Evolutionary conservation across 2,113 vertebrate species (phyloP).

Genomic region (Hypocryptadius cinnamomeus): DNA sequence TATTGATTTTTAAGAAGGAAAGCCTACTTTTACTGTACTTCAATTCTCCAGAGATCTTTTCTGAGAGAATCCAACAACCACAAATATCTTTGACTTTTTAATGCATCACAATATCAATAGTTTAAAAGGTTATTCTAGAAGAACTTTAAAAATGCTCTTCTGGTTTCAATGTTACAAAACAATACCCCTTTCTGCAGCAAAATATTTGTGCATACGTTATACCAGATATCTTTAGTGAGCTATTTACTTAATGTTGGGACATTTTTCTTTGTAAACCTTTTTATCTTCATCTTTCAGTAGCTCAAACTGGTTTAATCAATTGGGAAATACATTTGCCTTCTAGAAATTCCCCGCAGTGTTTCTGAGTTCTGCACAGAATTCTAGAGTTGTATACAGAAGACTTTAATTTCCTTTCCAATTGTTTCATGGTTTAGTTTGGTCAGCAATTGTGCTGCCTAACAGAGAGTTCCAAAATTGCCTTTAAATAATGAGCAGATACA

Average conservation of each 20-base stretch:
- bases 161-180: background rate
- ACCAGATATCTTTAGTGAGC: background rate
- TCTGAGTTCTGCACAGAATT: background rate
- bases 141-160: background rate
- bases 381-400: background rate
- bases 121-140: background rate
- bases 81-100: constrained; percentile 2
- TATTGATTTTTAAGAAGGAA: constrained; percentile 22
- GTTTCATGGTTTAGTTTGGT: background rate
- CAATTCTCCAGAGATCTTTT: background rate
- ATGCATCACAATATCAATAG: constrained; percentile 34
- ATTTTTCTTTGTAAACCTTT: background rate
- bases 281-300: background rate
- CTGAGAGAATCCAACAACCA: background rate
- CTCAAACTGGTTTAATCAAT: background rate
- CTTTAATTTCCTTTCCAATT: background rate
- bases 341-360: background rate
- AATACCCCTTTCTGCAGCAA: background rate
- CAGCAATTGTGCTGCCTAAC: background rate
- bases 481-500: background rate
- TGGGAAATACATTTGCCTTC: background rate
- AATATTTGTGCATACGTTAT: background rate
- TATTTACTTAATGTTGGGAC: background rate
- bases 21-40: background rate
- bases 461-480: background rate